Evolutionary conservation across 2,888 invertebrate species (phyloP).

Genomic region (Zhuqinia jingwanae): DNA sequence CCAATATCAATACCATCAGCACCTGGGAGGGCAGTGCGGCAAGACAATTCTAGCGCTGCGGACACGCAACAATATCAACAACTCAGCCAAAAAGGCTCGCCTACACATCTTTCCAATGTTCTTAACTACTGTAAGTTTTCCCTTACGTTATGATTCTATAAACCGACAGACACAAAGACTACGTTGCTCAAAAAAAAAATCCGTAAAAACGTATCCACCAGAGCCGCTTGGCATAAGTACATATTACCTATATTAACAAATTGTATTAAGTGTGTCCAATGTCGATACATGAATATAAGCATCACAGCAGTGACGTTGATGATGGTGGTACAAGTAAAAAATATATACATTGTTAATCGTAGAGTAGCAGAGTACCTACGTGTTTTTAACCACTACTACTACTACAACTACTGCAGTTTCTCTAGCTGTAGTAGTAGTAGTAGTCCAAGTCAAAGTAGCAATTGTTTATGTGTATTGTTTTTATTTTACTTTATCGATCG

Average conservation of each 20-base stretch:
- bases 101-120: slow-evolving; percentile 64
- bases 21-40: slow-evolving; percentile 65
- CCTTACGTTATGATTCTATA: neutral
- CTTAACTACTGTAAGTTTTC: slow-evolving; percentile 62
- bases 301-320: neutral
- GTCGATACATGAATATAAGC: neutral
- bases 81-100: slow-evolving; percentile 61
- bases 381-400: neutral
- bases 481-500: slow-evolving; percentile 40
- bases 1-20: slow-evolving; percentile 21
- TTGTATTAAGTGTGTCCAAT: slow-evolving; percentile 18
- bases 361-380: neutral
- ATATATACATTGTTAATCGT: neutral
- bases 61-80: slow-evolving; percentile 63
- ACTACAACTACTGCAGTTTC: slow-evolving; percentile 14
- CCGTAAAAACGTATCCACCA: neutral
- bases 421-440: neutral
- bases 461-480: neutral
- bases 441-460: slow-evolving; percentile 6
- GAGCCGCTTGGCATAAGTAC: neutral
- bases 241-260: neutral
- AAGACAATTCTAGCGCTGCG: slow-evolving; percentile 51
- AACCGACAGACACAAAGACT: too few relatives aligned
- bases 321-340: neutral
- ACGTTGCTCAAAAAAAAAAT: neutral